Evolutionary conservation across 1,140 invertebrate genomes (phyloP), one percentile per base, ranked within the genome.

Genomic region (Paracyclopina nana): DNA sequence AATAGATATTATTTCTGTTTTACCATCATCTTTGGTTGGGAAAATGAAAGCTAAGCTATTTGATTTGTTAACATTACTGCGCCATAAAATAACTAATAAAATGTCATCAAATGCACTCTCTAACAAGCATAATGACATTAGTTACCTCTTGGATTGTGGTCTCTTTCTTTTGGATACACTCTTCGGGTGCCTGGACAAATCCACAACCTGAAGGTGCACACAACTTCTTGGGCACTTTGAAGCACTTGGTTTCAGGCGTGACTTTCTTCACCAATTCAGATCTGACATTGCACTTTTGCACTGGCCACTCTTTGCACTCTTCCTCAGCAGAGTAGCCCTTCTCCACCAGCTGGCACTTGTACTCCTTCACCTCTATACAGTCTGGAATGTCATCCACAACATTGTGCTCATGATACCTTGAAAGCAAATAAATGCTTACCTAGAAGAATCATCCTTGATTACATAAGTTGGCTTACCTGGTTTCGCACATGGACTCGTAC

Each of bases 251-350:
- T 27, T 28, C 45, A 14, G 45, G 45, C 5, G 45, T 27, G 20
- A 16, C 14, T 16, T 48, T 48, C n/a, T 12, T 25, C 4, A 48
- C 45, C 29, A 30, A 26, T 14, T 48, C 28, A n/a, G 12, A 28
- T 3, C 14, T 25, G n/a, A 48, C n/a, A 14, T 11, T 16, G 29
- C 45, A 48, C 22, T 14, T 30, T 14, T 48, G 12, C 14, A 12
- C 22, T 11, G 45, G 45, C 45, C 45, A 48, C 22, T 48, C 45
- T 30, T 48, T 2, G n/a, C 45, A 48, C 29, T 48, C 45, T 27
- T 48, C 42, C 12, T 44, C 42, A 20, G 42, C n/a, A 5, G 16
- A 20, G 24, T 44, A 44, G n/a, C 42, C 42, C 4, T 24, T 44
- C 24, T 20, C 14, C 16, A 44, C 42, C 16, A n/a, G n/a, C 16